Evolutionary conservation across 1,140 invertebrate genomes (phyloP).

Genomic region (Chlorops oryzae): DNA sequence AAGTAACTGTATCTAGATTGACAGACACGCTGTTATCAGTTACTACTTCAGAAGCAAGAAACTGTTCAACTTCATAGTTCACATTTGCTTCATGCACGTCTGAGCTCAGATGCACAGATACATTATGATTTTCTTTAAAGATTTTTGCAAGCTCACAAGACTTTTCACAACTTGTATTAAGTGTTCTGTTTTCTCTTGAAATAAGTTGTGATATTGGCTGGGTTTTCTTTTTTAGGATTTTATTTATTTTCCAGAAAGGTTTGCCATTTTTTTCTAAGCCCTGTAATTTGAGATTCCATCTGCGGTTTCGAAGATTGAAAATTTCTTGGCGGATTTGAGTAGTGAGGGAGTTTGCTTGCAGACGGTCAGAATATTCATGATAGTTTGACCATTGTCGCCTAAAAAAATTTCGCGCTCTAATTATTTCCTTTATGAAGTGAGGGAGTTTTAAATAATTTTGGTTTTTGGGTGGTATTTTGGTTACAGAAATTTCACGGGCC

Average conservation of each 20-base stretch:
- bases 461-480: neutral
- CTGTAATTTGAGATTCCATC: neutral
- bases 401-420: neutral
- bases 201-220: neutral
- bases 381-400: neutral
- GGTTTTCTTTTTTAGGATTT: neutral
- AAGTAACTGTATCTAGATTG: too few species aligned
- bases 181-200: neutral
- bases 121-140: too few species aligned
- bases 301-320: too few species aligned
- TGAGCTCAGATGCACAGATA: too few species aligned
- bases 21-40: too few species aligned
- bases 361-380: too few species aligned
- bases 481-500: neutral
- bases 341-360: too few species aligned
- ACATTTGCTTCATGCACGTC: too few species aligned
- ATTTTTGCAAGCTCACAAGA: too few species aligned
- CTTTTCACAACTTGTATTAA: neutral
- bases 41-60: too few species aligned
- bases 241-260: constrained; percentile 3
- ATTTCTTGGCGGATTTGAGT: too few species aligned
- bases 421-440: neutral
- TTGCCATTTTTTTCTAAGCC: neutral
- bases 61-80: too few species aligned
- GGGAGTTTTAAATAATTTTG: neutral